Evolutionary conservation across 2,797 vertebrate species (phyloP), one percentile per base, ranked within the genome.

Genomic region (Gouania willdenowi): DNA sequence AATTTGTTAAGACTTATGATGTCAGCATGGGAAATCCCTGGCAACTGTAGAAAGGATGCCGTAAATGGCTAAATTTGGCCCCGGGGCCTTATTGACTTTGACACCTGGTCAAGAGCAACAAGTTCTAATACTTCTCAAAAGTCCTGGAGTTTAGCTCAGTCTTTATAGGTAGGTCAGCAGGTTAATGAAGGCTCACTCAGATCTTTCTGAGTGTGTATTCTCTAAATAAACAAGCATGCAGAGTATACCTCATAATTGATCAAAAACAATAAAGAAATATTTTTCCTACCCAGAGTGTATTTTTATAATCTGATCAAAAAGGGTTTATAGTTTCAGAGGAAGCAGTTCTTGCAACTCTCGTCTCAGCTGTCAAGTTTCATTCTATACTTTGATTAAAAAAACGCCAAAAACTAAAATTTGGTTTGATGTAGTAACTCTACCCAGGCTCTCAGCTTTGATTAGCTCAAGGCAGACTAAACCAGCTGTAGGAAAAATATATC

Each of bases 401-500:
- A 43, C 46, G 43, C 42, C 65, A 62, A 66, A 71, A 55, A 66
- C 55, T 59, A 47, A 69, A 59, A 46, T 82, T 79, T 77, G 52
- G 75, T 77, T 77, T 60, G 38, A 68, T n/a, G 6, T 32, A 27
- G 45, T 56, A 66, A 61, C 46, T 78, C 27, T 40, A 77, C 70
- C 67, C 72, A 73, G n/a, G n/a, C 67, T 67, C 54, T n/a, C 12
- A 48, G 60, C 66, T 79, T 78, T 80, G 66, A 74, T 82, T 75
- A 65, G 68, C 51, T 66, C 36, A 34, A 35, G 43, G 56, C 71
- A 76, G 62, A 77, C 64, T 66, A 62, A 81, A 83, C 71, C 84
- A 88, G 82, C 84, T 85, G 81, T 71, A 67, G 58, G 40, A 50
- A 66, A 72, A 81, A 79, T 80, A 75, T 80, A 76, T 81, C 83